phyloP scores from a whole-genome alignment of 2,113 vertebrate genomes.

The Lepus europaeus region DNA sequence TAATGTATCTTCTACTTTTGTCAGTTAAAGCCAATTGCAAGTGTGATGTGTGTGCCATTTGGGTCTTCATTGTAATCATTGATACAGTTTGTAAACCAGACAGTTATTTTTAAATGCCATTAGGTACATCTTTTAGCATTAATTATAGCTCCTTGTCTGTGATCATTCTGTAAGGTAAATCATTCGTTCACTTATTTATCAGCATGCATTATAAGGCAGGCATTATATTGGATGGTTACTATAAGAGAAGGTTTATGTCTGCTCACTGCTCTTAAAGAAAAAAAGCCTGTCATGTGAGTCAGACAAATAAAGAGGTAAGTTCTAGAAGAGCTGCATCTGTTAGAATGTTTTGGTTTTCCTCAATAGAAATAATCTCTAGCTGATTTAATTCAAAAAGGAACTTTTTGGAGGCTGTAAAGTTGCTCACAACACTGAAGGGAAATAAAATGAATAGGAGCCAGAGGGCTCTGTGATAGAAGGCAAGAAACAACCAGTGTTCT shows the following conservation, averaged over 20 bases:
- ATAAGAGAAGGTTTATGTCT: not conserved
- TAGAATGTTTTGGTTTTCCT: not conserved
- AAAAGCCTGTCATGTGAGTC: not conserved
- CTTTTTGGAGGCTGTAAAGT: slow-evolving; percentile 1
- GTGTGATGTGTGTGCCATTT: not conserved
- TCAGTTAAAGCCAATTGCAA: not conserved
- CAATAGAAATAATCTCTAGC: slow-evolving; percentile 56
- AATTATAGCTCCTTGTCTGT: not conserved
- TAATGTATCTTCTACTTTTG: not conserved
- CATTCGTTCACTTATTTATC: not conserved
- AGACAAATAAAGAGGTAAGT: slow-evolving; percentile 7
- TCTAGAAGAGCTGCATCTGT: not conserved
- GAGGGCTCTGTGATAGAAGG: not conserved
- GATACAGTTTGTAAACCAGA: slow-evolving; percentile 27
- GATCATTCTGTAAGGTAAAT: not conserved
- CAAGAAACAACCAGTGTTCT: not conserved
- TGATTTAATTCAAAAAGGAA: slow-evolving; percentile 60
- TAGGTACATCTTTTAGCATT: slow-evolving; percentile 8
- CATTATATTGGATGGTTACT: not conserved
- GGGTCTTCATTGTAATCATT: slow-evolving; percentile 5
- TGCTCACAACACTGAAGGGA: not conserved
- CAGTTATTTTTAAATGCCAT: not conserved
- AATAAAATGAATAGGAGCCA: slow-evolving; percentile 42
- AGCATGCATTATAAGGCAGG: not conserved
- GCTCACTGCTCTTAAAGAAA: not conserved